These are phyloP conservation scores for Linurgus olivaceus DNA, from an alignment of 2,797 vertebrate genomes.

Conservation along the genomic window DNA sequence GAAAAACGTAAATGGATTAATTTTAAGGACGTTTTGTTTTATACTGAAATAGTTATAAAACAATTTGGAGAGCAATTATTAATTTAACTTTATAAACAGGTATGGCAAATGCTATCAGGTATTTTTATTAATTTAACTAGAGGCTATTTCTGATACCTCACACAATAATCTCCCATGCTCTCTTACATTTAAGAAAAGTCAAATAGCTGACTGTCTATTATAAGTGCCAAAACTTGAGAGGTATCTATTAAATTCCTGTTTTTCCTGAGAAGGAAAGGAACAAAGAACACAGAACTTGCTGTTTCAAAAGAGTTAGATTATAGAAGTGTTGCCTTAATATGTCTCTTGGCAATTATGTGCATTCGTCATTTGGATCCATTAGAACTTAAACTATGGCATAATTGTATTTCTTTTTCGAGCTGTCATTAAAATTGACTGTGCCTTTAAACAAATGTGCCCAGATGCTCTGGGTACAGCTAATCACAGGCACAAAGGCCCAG, in stretches of 20 bases:
- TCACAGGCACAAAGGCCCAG: conserved; percentile 54
- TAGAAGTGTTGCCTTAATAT: not conserved
- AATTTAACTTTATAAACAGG: not conserved
- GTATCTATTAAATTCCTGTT: not conserved
- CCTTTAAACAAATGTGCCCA: conserved; percentile 44
- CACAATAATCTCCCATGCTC: not conserved
- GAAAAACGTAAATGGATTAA: not conserved
- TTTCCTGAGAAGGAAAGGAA: not conserved
- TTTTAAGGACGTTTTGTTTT: not conserved
- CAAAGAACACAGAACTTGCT: not conserved
- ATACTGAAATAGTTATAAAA: not conserved
- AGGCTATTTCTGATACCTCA: not conserved
- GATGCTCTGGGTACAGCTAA: conserved; percentile 45
- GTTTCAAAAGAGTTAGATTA: not conserved
- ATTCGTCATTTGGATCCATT: not conserved
- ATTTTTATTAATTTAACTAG: not conserved
- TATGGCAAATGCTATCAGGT: not conserved
- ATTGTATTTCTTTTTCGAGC: not conserved
- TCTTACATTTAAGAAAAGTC: not conserved
- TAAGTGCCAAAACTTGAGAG: not conserved
- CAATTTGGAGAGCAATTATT: not conserved
- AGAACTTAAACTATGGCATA: not conserved
- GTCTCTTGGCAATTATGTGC: not conserved
- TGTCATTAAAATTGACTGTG: conserved; percentile 3
- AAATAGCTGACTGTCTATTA: not conserved